These are phyloP conservation scores for Hoplodrina ambigua DNA, from an alignment of 2,888 invertebrate species.

Conservation along the genomic window DNA sequence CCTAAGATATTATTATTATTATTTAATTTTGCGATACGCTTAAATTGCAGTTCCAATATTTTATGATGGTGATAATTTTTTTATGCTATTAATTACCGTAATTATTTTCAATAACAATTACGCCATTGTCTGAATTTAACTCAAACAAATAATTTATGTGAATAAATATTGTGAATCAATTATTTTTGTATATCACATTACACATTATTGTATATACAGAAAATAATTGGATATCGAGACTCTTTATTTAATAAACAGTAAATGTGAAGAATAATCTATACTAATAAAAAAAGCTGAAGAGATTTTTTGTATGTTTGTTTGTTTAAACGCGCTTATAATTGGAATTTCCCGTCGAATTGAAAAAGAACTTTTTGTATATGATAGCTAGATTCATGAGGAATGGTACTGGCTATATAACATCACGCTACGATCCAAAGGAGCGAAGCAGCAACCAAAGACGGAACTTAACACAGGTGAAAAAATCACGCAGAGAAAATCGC, in stretches of 20 bases:
- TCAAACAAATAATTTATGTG: not conserved
- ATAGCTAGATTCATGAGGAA: no score
- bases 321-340: no score
- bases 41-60: not conserved
- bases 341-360: no score
- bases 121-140: not conserved
- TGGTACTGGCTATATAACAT: no score
- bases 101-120: not conserved
- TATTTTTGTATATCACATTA: not conserved
- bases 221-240: constrained; percentile 12
- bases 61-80: not conserved
- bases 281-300: no score
- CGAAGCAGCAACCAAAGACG: no score
- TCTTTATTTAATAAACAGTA: not conserved
- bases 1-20: no score
- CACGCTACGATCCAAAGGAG: no score
- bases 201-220: not conserved
- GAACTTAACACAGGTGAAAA: no score
- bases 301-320: no score
- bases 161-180: not conserved
- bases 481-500: no score
- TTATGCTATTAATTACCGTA: not conserved
- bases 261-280: not conserved
- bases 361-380: no score
- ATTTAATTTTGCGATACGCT: not conserved